A percentile compares a stretch with the other conserved stretches of the same genome.
Conservation (phyloP, 2,113 vertebrate species). For the Eonycteris spelaea region DNA sequence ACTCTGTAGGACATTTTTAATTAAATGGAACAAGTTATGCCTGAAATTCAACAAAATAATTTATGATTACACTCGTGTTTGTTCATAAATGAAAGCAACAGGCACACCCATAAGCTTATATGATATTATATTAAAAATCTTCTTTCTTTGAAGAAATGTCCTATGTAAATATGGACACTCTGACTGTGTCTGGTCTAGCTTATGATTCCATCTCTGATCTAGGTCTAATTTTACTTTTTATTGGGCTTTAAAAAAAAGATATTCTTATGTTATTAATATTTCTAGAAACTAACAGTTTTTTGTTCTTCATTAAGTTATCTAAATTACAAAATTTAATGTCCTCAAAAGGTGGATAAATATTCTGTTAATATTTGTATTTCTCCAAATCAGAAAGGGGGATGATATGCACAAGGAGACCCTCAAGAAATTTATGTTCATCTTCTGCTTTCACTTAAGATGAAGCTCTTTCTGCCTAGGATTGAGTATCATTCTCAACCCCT, state of each 20-base stretch:
- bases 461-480: not conserved
- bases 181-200: not conserved
- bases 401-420: not conserved
- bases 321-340: not conserved
- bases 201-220: not conserved
- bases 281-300: not conserved
- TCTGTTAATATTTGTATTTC: not conserved
- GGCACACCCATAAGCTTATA: not conserved
- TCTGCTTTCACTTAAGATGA: not conserved
- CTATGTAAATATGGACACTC: not conserved
- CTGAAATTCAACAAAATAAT: not conserved
- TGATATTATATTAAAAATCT: not conserved
- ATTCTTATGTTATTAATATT: not conserved
- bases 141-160: not conserved
- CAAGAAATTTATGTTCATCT: not conserved
- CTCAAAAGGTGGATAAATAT: not conserved
- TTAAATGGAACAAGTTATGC: not conserved
- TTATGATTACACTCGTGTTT: not conserved
- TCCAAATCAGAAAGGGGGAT: not conserved
- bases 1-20: not conserved
- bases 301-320: not conserved
- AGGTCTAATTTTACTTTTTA: not conserved
- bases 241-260: not conserved
- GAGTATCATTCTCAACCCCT: not conserved
- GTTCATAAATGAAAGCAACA: not conserved